Percentiles rank a stretch among this genome's conserved stretches.
Evolutionary conservation across 1,140 invertebrate species (phyloP).

Genomic region (Drosophila kanapiae): DNA sequence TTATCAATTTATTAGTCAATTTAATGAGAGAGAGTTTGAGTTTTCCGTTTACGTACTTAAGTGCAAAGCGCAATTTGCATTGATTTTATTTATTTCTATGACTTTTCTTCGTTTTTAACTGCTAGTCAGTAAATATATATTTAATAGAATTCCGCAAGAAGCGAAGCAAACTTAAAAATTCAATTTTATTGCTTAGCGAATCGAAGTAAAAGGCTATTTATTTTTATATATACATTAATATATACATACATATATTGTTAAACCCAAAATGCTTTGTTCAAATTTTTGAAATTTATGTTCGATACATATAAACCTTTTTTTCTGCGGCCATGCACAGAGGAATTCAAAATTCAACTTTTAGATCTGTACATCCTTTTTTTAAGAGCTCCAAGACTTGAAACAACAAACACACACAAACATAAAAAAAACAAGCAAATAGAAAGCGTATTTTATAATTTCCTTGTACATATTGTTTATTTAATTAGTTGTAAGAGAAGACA

Average conservation of each 20-base stretch:
- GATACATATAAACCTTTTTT: conserved; percentile 27
- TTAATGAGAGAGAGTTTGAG: conserved; percentile 52
- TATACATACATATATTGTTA: conserved; percentile 37
- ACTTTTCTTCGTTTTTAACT: conserved; percentile 71
- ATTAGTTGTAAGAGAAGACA: conserved; percentile 60
- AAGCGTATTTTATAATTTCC: conserved; percentile 47
- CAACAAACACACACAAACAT: conserved; percentile 30
- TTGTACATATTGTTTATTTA: conserved; percentile 82
- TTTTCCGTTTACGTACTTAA: conserved; percentile 75
- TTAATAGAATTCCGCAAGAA: conserved; percentile 57
- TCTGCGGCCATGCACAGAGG: conserved; percentile 78
- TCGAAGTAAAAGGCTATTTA: conserved; percentile 75
- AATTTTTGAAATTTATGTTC: conserved; percentile 35
- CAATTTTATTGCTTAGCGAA: conserved; percentile 69
- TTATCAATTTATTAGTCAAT: conserved; percentile 65
- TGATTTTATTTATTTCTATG: conserved; percentile 72
- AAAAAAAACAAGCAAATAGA: conserved; percentile 30
- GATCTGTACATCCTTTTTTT: conserved; percentile 55
- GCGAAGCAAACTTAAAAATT: conserved; percentile 50
- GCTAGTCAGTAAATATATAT: conserved; percentile 76
- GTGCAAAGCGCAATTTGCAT: conserved; percentile 54
- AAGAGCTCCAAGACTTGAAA: conserved; percentile 81
- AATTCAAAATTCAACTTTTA: conserved; percentile 72
- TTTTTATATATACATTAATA: conserved; percentile 47
- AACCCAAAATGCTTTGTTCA: conserved; percentile 50